Percentiles rank a stretch among this genome's conserved stretches.
These are phyloP conservation scores for Astreopora myriophthalma DNA, from an alignment of 64 coral and sea anemone species.

Conservation along the genomic window DNA sequence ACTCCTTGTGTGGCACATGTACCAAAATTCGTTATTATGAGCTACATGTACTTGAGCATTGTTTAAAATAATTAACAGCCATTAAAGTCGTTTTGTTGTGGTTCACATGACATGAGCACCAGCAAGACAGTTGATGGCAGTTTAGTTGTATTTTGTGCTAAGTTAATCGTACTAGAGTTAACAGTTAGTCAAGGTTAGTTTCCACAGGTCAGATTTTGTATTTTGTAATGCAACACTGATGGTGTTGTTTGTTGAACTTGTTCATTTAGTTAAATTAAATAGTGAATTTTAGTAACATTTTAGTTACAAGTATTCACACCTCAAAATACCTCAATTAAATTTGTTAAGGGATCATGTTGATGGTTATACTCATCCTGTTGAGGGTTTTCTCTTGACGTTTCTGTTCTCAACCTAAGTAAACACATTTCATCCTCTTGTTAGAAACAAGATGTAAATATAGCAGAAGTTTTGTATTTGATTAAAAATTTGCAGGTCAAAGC, in stretches of 20 bases:
- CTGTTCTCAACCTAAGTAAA: background rate
- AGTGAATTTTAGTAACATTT: too few species aligned
- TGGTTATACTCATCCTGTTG: too few species aligned
- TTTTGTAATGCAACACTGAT: background rate
- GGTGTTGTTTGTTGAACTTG: background rate
- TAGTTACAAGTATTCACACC: too few species aligned
- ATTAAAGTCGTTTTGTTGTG: too few species aligned
- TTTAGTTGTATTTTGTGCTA: background rate
- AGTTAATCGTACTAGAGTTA: background rate
- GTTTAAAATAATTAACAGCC: too few species aligned
- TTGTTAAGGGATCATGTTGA: background rate
- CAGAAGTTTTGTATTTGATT: background rate
- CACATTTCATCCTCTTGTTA: background rate
- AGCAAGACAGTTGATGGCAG: background rate
- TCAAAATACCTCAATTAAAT: too few species aligned
- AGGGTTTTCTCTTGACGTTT: too few species aligned
- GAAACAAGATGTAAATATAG: conserved; percentile 26
- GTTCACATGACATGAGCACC: background rate
- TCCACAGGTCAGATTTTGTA: background rate
- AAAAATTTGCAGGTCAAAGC: background rate
- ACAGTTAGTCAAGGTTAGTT: background rate
- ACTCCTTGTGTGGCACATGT: background rate
- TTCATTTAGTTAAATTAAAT: background rate
- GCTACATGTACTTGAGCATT: too few species aligned
- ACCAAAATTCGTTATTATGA: too few species aligned